phyloP scores from a whole-genome alignment of 30 jellyfish, hydroid and myxozoan genomes.

The Hydractinia symbiolongicarpus region DNA sequence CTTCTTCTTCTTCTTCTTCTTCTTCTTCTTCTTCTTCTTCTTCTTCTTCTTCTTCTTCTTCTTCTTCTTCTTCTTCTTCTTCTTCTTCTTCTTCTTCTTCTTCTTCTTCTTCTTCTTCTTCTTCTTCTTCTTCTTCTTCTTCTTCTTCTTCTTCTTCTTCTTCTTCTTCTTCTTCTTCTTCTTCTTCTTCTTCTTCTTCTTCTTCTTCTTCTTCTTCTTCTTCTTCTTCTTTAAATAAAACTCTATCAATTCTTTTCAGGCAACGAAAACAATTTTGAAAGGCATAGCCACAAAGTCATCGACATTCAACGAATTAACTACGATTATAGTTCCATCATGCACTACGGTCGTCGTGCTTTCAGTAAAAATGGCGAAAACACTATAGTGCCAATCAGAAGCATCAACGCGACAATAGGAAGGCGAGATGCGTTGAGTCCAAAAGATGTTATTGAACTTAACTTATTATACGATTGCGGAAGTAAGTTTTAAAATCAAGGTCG shows the following conservation, averaged over 20 bases:
- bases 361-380: conserved; percentile 47
- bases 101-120: too few relatives aligned
- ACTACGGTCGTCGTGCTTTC: conserved; percentile 55
- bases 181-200: too few relatives aligned
- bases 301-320: conserved; percentile 16
- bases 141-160: too few relatives aligned
- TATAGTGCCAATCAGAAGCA: conserved; percentile 37
- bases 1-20: too few relatives aligned
- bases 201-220: too few relatives aligned
- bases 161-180: too few relatives aligned
- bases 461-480: conserved; percentile 52
- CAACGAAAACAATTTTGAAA: conserved; percentile 11
- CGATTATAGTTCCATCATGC: conserved; percentile 55
- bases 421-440: conserved; percentile 35
- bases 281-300: too few relatives aligned
- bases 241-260: background rate
- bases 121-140: too few relatives aligned
- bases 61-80: too few relatives aligned
- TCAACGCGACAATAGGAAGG: conserved; percentile 47
- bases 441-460: conserved; percentile 45
- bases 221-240: background rate
- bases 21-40: too few relatives aligned
- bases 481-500: background rate
- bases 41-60: too few relatives aligned
- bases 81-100: too few relatives aligned